phyloP scores from a whole-genome alignment of 2,888 invertebrate species.

The Trimorus sp. region DNA sequence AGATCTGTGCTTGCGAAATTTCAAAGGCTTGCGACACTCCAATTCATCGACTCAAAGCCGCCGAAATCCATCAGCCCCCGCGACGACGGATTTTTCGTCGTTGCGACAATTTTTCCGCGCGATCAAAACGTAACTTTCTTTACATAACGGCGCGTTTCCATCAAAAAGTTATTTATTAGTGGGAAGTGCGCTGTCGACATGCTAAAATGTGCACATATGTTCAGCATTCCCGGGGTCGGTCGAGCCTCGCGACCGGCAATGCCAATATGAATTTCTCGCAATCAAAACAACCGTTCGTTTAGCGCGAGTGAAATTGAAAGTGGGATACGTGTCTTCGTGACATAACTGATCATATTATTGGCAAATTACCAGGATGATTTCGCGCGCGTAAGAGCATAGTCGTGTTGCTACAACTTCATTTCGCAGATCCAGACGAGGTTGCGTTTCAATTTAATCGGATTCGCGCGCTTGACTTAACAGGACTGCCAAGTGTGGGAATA shows the following conservation, averaged over 20 bases:
- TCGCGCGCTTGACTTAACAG: not conserved
- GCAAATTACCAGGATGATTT: constrained; percentile 55
- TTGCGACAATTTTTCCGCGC: too few relatives aligned
- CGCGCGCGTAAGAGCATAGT: constrained; percentile 23
- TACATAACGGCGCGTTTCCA: constrained; percentile 50
- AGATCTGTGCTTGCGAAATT: too few relatives aligned
- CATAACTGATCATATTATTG: constrained; percentile 60
- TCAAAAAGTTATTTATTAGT: constrained; percentile 60
- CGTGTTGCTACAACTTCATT: constrained; percentile 46
- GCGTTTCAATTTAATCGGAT: constrained; percentile 6
- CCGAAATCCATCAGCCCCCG: too few relatives aligned
- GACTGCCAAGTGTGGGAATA: too few relatives aligned
- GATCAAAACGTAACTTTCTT: constrained; percentile 49
- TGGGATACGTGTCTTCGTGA: constrained; percentile 54
- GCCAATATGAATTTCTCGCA: constrained; percentile 53
- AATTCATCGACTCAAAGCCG: too few relatives aligned
- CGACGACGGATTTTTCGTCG: too few relatives aligned
- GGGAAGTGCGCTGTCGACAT: constrained; percentile 58
- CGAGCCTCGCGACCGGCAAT: constrained; percentile 29
- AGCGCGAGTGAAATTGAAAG: constrained; percentile 60
- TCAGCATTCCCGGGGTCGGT: constrained; percentile 36
- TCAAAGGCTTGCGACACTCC: too few relatives aligned
- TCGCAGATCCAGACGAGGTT: constrained; percentile 2
- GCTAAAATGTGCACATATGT: constrained; percentile 55
- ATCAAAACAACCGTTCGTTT: constrained; percentile 59